phyloP scores from a whole-genome alignment of 2,113 vertebrate genomes.

The Mirounga angustirostris region DNA sequence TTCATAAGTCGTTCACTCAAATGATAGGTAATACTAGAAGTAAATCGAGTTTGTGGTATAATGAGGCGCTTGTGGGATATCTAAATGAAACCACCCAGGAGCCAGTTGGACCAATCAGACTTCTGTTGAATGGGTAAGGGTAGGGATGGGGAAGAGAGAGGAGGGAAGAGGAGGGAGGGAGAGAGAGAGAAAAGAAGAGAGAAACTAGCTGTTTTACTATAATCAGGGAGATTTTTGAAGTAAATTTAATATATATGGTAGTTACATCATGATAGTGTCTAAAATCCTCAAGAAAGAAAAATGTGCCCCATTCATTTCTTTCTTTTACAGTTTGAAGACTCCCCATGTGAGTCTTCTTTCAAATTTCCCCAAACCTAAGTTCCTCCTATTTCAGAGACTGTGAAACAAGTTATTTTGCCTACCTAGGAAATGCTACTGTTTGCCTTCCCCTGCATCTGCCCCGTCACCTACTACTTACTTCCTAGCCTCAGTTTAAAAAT shows the following conservation, averaged over 20 bases:
- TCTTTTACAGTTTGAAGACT: not conserved
- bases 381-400: not conserved
- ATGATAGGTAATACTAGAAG: not conserved
- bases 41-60: not conserved
- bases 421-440: not conserved
- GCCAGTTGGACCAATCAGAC: not conserved
- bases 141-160: too few relatives aligned
- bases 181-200: not conserved
- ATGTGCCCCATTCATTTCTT: not conserved
- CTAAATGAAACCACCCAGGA: not conserved
- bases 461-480: not conserved
- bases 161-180: accelerated
- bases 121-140: not conserved
- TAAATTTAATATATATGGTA: not conserved
- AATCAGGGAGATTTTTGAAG: not conserved
- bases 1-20: not conserved
- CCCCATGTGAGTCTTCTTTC: not conserved
- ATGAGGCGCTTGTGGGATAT: not conserved
- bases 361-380: not conserved
- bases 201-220: not conserved
- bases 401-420: not conserved
- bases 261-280: not conserved
- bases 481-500: not conserved
- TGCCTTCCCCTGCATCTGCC: not conserved
- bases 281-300: not conserved